Base-by-base conservation (phyloP, 2,888 invertebrate species). In the Galerucella pusilla region DNA sequence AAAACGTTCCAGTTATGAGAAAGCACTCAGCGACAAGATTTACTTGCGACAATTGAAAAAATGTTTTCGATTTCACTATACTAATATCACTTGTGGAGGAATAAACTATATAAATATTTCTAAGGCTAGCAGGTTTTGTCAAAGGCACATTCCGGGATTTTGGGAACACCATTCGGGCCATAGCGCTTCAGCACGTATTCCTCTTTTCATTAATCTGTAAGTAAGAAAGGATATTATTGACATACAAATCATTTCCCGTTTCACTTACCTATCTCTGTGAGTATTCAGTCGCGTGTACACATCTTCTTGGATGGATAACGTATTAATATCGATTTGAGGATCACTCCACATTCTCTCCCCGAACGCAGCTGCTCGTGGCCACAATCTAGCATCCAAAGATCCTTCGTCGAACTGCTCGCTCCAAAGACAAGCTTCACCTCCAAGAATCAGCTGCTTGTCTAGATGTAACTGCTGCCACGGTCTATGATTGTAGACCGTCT, bases 341-440 rank as follows among this genome's bases (percentile, higher is more conserved):
- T 93, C 93, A 61, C 91, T 90, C 94, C 94, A 94, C 79, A 94
- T 87, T 80, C 96, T 90, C 88, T 96, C 96, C 0, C 93, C 96
- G 78, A 96, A 88, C 1, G 96, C 96, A 0, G 95, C 93, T 4
- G 93, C 90, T 75, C 96, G 89, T 54, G 96, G 96, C 96, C 96
- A 96, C 83, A 96, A 88, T 83, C 96, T 91, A 79, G 93, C 91
- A 85, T 95, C 95, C 81, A 95, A 86, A 68, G 93, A 93, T 70
- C 90, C 90, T 82, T 93, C 91, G 76, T 92, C 94, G 59, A 93
- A 91, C 88, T 95, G 96, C 87, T 96, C 96, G 68, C 92, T 93
- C 96, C 96, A 97, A 81, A 95, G 90, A 77, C 95, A 94, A 16
- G 92, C 95, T 85, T 95, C 94, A 1, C 94, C 95, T 1, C 96